Conservation (phyloP, 2,888 invertebrate species). For the Euplagia quadripunctaria region DNA sequence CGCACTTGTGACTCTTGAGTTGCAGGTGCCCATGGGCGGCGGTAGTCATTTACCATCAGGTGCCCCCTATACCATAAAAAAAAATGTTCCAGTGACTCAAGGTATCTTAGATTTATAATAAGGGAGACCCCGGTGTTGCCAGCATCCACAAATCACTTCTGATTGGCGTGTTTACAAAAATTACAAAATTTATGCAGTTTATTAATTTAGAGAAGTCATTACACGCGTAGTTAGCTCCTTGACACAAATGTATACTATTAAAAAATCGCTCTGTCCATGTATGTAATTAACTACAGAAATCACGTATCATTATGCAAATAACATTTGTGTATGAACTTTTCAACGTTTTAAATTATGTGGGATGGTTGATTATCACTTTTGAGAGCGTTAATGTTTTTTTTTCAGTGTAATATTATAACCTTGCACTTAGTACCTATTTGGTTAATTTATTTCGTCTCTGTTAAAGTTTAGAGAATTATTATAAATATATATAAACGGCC, state of each 20-base stretch:
- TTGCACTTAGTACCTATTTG: background rate
- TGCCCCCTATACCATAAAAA: no score
- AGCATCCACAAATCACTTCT: background rate
- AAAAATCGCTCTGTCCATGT: slow-evolving; percentile 31
- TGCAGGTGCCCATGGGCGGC: no score
- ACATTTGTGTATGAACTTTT: slow-evolving; percentile 23
- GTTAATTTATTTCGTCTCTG: background rate
- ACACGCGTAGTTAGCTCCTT: slow-evolving; percentile 24
- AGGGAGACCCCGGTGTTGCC: background rate
- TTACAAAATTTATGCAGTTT: background rate
- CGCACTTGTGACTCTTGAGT: no score
- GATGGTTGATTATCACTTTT: slow-evolving; percentile 1
- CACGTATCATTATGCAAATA: slow-evolving; percentile 44
- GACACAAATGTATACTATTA: slow-evolving; percentile 37
- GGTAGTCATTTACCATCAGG: no score
- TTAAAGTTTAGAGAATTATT: background rate
- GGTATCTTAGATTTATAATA: no score
- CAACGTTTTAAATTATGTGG: slow-evolving; percentile 6
- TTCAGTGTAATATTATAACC: background rate
- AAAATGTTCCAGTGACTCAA: no score
- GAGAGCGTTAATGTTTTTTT: background rate
- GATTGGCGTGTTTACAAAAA: background rate
- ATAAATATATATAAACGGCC: no score
- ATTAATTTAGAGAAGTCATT: slow-evolving; percentile 10
- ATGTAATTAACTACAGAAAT: slow-evolving; percentile 41